Conservation (phyloP, 1,140 invertebrate species). For the Euglossa dilemma region DNA sequence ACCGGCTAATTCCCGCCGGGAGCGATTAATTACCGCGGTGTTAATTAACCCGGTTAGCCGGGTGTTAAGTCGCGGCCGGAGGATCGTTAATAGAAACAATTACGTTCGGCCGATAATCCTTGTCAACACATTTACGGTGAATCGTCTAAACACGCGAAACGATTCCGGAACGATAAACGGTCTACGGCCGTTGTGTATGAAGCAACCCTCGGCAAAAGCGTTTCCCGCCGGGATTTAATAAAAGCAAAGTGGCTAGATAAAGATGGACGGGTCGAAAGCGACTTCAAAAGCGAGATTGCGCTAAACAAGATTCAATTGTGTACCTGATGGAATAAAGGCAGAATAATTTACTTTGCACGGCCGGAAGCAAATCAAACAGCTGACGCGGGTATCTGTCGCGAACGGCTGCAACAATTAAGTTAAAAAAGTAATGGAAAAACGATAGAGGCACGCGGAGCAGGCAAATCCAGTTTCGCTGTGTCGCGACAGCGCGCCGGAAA, state of each 20-base stretch:
- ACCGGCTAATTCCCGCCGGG: background rate
- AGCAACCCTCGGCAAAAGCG: background rate
- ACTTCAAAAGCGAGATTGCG: constrained; percentile 29
- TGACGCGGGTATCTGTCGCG: background rate
- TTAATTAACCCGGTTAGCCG: constrained; percentile 19
- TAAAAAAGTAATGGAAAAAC: constrained; percentile 25
- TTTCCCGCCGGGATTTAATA: constrained; percentile 3
- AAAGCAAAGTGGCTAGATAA: constrained; percentile 34
- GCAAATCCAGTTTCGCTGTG: background rate
- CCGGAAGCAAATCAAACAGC: constrained; percentile 14
- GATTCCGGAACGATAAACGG: constrained; percentile 7
- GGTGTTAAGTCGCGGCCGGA: background rate
- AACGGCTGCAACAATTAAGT: background rate
- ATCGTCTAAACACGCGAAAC: constrained; percentile 1
- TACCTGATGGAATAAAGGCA: constrained; percentile 5
- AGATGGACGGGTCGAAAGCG: constrained; percentile 8
- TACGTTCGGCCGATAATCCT: constrained; percentile 8
- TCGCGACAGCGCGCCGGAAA: background rate
- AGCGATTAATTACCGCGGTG: background rate
- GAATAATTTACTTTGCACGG: constrained; percentile 22
- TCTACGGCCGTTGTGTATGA: too few species aligned
- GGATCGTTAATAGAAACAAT: background rate
- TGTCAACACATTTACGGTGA: background rate
- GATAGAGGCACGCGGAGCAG: background rate
- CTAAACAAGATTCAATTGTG: constrained; percentile 30